Percentiles rank a stretch among this genome's conserved stretches.
Conservation (phyloP, 2,888 invertebrate species). For the Drosophila rellima region DNA sequence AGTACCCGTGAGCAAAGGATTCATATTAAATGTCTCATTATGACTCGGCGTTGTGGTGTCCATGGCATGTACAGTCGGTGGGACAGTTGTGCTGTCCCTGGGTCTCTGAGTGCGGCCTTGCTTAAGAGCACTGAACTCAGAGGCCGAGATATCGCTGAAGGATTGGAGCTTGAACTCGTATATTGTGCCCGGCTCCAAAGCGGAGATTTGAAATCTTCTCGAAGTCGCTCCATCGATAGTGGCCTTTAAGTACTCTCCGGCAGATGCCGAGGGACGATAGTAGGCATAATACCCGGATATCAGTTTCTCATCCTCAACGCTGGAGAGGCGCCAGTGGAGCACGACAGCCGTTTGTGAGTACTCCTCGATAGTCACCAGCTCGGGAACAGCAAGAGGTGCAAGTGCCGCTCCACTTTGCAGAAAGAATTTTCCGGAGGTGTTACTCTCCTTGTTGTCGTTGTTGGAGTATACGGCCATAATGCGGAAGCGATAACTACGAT, state of each 20-base stretch:
- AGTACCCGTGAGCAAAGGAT: slow-evolving; percentile 83
- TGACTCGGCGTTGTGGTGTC: slow-evolving; percentile 81
- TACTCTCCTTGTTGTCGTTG: slow-evolving; percentile 94
- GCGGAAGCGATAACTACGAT: slow-evolving; percentile 89
- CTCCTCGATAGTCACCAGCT: slow-evolving; percentile 88
- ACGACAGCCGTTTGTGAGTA: slow-evolving; percentile 90
- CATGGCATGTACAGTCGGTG: slow-evolving; percentile 72
- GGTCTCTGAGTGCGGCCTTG: slow-evolving; percentile 88
- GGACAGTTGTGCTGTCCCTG: slow-evolving; percentile 74
- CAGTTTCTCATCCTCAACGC: slow-evolving; percentile 74
- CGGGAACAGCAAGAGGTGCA: slow-evolving; percentile 88
- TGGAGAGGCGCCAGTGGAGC: slow-evolving; percentile 90
- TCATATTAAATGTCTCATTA: slow-evolving; percentile 80
- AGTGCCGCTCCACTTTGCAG: slow-evolving; percentile 81
- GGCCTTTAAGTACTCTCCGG: slow-evolving; percentile 94
- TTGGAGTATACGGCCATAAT: slow-evolving; percentile 98
- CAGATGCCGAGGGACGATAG: slow-evolving; percentile 93
- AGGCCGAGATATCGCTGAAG: slow-evolving; percentile 94
- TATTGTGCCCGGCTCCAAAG: slow-evolving; percentile 92
- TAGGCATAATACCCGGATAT: slow-evolving; percentile 95
- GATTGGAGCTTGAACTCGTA: slow-evolving; percentile 97
- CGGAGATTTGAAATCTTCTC: slow-evolving; percentile 90
- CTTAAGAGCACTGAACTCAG: slow-evolving; percentile 92
- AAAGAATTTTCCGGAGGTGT: slow-evolving; percentile 88
- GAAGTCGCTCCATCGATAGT: slow-evolving; percentile 91